Evolutionary conservation across 2,888 invertebrate species (phyloP).

Genomic region (Athalia rosae): DNA sequence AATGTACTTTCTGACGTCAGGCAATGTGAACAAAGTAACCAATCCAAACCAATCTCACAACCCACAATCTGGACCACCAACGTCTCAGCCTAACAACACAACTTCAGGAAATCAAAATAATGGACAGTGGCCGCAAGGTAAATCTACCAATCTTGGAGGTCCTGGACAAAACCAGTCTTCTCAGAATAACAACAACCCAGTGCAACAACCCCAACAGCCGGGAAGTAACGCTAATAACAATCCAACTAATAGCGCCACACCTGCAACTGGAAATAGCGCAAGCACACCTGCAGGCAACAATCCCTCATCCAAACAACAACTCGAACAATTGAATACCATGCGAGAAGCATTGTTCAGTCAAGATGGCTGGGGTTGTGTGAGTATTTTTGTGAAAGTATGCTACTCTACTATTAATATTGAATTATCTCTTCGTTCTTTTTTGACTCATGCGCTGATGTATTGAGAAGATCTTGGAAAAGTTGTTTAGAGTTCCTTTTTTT

Average conservation of each 20-base stretch:
- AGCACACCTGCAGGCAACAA: conserved; percentile 75
- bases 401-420: conserved; percentile 43
- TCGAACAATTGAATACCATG: conserved; percentile 93
- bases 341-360: conserved; percentile 92
- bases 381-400: conserved; percentile 68
- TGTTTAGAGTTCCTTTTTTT: conserved; percentile 55
- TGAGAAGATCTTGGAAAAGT: background rate
- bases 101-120: conserved; percentile 66
- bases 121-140: conserved; percentile 69
- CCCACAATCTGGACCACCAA: conserved; percentile 74
- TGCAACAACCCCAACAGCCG: conserved; percentile 61
- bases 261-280: conserved; percentile 60
- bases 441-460: no score
- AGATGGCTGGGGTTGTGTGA: conserved; percentile 95
- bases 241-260: conserved; percentile 59
- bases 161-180: conserved; percentile 64
- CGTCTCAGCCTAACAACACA: conserved; percentile 73
- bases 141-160: conserved; percentile 66
- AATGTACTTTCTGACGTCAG: conserved; percentile 50
- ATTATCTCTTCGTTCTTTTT: no score
- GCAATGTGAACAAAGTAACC: conserved; percentile 71
- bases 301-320: conserved; percentile 84
- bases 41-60: conserved; percentile 74
- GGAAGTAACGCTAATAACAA: conserved; percentile 66
- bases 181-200: conserved; percentile 66